Evolutionary conservation across 1,140 invertebrate genomes (phyloP).

Genomic region (Oreohelix idahoensis): DNA sequence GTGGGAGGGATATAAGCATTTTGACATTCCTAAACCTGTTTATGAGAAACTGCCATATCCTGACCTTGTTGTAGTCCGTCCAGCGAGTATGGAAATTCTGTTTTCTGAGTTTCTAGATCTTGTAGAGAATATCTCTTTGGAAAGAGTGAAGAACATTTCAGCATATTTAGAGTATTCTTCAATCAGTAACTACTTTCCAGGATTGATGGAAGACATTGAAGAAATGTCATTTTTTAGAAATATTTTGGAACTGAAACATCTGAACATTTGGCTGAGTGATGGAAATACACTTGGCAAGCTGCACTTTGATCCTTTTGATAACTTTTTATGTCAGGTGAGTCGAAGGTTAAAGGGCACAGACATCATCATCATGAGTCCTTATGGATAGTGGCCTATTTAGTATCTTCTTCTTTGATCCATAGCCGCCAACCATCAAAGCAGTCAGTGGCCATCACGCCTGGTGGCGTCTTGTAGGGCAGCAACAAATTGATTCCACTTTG

Average conservation of each 20-base stretch:
- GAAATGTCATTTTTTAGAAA: constrained; percentile 61
- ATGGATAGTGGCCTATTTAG: too few species aligned
- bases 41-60: constrained; percentile 58
- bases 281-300: constrained; percentile 69
- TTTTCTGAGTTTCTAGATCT: constrained; percentile 68
- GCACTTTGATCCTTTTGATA: constrained; percentile 71
- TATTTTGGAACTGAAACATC: constrained; percentile 53
- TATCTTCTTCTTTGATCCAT: too few species aligned
- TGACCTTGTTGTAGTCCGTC: constrained; percentile 68
- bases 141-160: constrained; percentile 55
- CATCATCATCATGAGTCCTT: neutral
- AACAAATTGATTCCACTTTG: too few species aligned
- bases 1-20: constrained; percentile 59
- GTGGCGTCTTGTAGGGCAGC: too few species aligned
- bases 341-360: neutral
- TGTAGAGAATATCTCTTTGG: constrained; percentile 55
- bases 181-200: constrained; percentile 62
- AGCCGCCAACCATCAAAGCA: too few species aligned
- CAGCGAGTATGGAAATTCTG: constrained; percentile 61
- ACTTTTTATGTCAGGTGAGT: constrained; percentile 69
- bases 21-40: constrained; percentile 60
- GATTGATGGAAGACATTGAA: constrained; percentile 60
- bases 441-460: too few species aligned
- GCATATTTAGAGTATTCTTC: constrained; percentile 71
- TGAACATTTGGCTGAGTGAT: constrained; percentile 71